Conservation (phyloP, 2,888 invertebrate genomes). For the Cryptosula pallasiana region DNA sequence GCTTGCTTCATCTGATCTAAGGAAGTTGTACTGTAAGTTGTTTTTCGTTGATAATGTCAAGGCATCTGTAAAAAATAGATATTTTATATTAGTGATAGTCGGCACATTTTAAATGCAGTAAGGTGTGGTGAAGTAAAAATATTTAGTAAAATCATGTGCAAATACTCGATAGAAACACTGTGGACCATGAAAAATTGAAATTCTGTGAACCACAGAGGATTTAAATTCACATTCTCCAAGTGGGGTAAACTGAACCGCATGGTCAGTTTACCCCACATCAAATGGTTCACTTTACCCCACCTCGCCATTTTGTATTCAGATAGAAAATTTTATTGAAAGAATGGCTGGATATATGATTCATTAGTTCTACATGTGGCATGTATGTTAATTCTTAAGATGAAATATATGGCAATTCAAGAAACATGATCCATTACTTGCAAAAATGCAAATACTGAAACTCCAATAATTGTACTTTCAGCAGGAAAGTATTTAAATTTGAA, state of each 20-base stretch:
- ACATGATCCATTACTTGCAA: background rate
- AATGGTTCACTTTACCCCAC: background rate
- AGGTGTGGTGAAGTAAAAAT: background rate
- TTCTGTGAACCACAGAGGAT: background rate
- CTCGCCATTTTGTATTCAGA: background rate
- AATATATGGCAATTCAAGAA: background rate
- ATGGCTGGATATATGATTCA: background rate
- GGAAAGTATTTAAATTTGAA: conserved; percentile 5
- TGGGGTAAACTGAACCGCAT: conserved; percentile 13
- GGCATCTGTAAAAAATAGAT: conserved; percentile 6
- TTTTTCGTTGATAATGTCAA: background rate
- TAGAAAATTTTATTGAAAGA: background rate
- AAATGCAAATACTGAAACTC: background rate
- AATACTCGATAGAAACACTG: background rate
- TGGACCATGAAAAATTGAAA: background rate
- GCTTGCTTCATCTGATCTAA: background rate
- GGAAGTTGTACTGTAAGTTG: background rate
- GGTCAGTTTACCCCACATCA: background rate
- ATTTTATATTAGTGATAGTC: background rate
- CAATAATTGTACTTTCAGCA: background rate
- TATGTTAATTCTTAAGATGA: background rate
- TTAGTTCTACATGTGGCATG: background rate
- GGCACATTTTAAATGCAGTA: background rate
- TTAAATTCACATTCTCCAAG: background rate
- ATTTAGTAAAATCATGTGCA: background rate